These are phyloP conservation scores for Oenanthe oenanthe DNA, from an alignment of 2,113 vertebrate species.

Conservation along the genomic window DNA sequence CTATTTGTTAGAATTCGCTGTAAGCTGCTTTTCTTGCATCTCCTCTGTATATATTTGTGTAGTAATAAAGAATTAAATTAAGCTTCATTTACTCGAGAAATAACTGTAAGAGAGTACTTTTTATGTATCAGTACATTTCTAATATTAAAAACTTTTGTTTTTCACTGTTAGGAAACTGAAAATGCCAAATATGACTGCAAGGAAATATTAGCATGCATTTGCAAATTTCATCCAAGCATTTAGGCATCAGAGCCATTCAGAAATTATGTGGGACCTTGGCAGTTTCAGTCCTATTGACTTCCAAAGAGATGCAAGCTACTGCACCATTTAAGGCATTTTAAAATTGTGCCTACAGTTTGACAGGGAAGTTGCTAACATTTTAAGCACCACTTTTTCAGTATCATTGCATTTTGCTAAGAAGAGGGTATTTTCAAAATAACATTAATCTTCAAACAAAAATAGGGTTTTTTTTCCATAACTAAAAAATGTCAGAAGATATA, in stretches of 20 bases:
- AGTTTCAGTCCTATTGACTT: neutral
- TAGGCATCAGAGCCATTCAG: neutral
- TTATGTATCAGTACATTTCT: neutral
- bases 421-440: neutral
- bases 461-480: neutral
- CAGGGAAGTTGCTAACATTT: neutral
- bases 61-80: neutral
- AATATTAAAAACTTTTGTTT: neutral
- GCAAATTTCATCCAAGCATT: neutral
- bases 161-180: neutral
- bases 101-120: neutral
- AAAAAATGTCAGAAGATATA: neutral
- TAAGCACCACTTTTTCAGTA: neutral
- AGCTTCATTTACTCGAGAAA: neutral
- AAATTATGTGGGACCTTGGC: neutral
- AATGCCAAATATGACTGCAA: neutral
- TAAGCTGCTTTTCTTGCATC: neutral
- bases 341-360: neutral
- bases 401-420: neutral
- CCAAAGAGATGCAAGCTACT: neutral
- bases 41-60: neutral
- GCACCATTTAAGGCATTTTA: neutral
- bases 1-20: neutral
- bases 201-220: neutral
- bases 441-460: neutral